Evolutionary conservation across 2,888 invertebrate species (phyloP), one percentile per base, ranked within the genome.

Genomic region (Phymatocera aterrima): DNA sequence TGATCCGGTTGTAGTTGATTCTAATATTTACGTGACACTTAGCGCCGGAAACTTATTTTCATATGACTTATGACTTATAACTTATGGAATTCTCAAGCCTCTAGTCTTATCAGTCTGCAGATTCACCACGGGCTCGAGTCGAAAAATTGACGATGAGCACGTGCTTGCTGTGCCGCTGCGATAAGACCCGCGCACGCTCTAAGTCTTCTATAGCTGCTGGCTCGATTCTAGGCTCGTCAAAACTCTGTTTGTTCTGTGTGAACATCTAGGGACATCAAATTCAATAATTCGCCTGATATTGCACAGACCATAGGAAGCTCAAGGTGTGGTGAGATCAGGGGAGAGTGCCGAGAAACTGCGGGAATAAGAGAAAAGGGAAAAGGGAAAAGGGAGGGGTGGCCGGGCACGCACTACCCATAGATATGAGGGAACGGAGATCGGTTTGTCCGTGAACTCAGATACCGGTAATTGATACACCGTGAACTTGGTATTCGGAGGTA

Each of bases 381-480:
- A 2, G 21, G 21, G 68, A 5, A 12, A 21, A 5, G 6, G 21
- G 43, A 18, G 21, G 24, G 43, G 3, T 6, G 43, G 21, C 24
- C 40, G 24, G 51, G 48, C 12, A 51, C 72, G 72, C 51, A 51
- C 51, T 2, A 72, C 34, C 72, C 28, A 72, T 72, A 51, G 72
- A 48, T 51, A 72, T n/a, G n/a, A 51, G 31, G 72, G 34, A 72
- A 24, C 70, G 43, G 70, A 70, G 70, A 70, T 70, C 70, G 70
- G 70, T 70, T 70, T 70, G 70, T 70, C 70, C 70, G 46, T 70
- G 43, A 70, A 43, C 70, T 65, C 40, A 65, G 70, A 70, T 70
- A 46, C 70, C 70, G 70, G 46, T 70, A 70, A 70, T 70, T 70
- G 70, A 70, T 70, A 70, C 46, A 70, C 70, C 70, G 46, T 70